phyloP scores from a whole-genome alignment of 2,888 invertebrate genomes.

The Thysanoteuthis rhombus region DNA sequence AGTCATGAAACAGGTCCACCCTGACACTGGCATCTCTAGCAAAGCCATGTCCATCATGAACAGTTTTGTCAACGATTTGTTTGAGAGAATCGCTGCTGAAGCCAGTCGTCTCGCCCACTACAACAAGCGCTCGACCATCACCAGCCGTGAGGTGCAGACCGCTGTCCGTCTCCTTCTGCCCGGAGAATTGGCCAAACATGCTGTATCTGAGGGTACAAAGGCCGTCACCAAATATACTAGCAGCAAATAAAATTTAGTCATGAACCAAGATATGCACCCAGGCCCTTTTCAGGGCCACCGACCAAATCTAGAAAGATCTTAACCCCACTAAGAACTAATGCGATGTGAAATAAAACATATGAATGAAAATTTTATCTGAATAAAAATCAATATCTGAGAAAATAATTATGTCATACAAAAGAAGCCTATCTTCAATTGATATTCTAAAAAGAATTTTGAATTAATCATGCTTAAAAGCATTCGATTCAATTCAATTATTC shows the following conservation, averaged over 20 bases:
- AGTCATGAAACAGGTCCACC: conserved; percentile 61
- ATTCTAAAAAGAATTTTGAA: too few relatives aligned
- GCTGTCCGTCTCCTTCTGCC: conserved; percentile 77
- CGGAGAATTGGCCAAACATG: conserved; percentile 79
- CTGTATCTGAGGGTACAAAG: conserved; percentile 67
- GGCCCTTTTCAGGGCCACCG: not conserved
- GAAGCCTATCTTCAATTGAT: too few relatives aligned
- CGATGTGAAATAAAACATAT: not conserved
- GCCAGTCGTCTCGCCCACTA: conserved; percentile 55
- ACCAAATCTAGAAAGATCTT: not conserved
- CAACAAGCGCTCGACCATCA: conserved; percentile 68
- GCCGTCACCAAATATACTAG: conserved; percentile 66
- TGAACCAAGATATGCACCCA: not conserved
- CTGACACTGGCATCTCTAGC: conserved; percentile 57
- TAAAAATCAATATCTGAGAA: too few relatives aligned
- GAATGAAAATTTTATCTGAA: too few relatives aligned
- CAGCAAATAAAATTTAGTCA: conserved; percentile 44
- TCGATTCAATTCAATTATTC: too few relatives aligned
- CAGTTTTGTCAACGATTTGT: conserved; percentile 64
- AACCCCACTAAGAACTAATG: not conserved
- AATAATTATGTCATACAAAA: too few relatives aligned
- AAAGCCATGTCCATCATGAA: conserved; percentile 49
- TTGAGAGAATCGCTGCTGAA: conserved; percentile 61
- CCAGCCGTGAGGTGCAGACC: conserved; percentile 77
- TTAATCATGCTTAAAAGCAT: too few relatives aligned